phyloP scores from a whole-genome alignment of 2,888 invertebrate genomes.

The Pyrrhosoma nymphula region DNA sequence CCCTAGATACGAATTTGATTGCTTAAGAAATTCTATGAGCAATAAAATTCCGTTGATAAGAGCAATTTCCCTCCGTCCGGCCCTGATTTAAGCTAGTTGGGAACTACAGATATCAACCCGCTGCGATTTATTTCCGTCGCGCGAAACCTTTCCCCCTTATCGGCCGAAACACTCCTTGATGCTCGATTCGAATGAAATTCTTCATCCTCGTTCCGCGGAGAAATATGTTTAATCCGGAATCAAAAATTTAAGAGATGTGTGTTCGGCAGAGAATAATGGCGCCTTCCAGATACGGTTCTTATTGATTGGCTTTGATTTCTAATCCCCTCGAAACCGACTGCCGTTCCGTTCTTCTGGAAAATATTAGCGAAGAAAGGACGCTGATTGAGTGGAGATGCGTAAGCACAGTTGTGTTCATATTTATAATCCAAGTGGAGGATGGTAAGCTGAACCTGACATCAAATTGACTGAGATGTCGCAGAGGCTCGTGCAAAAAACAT shows the following conservation, averaged over 20 bases:
- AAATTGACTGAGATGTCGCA: too few relatives aligned
- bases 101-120: background rate
- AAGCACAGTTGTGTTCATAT: too few relatives aligned
- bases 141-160: background rate
- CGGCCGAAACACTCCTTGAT: background rate
- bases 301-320: too few relatives aligned
- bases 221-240: background rate
- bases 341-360: too few relatives aligned
- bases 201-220: background rate
- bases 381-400: too few relatives aligned
- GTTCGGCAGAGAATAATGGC: background rate
- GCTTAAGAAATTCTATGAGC: background rate
- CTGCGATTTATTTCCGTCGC: background rate
- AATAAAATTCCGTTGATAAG: background rate
- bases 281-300: background rate
- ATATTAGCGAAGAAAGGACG: too few relatives aligned
- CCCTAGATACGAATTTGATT: background rate
- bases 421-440: too few relatives aligned
- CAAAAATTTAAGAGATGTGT: background rate
- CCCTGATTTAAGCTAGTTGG: background rate
- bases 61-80: background rate
- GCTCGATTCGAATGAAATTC: background rate
- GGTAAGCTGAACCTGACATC: too few relatives aligned
- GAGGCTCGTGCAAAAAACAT: too few relatives aligned
- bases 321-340: too few relatives aligned